Conservation (phyloP, 2,113 vertebrate genomes). For the Equus przewalskii region DNA sequence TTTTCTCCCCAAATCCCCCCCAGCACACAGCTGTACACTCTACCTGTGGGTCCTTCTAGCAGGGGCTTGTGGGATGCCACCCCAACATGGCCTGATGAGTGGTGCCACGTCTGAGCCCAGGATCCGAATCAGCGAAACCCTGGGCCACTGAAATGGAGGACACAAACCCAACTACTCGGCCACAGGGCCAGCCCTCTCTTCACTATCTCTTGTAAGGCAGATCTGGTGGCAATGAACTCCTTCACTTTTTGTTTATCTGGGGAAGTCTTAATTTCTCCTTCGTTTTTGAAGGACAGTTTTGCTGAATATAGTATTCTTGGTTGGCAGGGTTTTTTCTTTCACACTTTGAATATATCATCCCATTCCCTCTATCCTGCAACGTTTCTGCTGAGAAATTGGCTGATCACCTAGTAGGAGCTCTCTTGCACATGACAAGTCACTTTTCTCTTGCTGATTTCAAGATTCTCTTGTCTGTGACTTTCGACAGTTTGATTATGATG, state of each 20-base stretch:
- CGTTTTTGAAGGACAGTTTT: neutral
- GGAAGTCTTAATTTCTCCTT: neutral
- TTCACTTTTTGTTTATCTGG: neutral
- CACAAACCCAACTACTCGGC: too few species aligned
- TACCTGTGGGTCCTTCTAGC: too few species aligned
- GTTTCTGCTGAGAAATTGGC: neutral
- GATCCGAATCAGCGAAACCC: too few species aligned
- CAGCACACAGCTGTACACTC: too few species aligned
- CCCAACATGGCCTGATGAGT: too few species aligned
- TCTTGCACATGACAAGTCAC: neutral
- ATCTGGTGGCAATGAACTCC: neutral
- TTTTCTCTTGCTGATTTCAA: neutral
- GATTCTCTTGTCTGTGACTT: neutral
- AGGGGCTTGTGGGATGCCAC: too few species aligned
- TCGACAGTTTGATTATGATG: neutral
- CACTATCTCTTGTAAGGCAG: neutral
- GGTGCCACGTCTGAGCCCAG: too few species aligned
- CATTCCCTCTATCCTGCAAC: neutral
- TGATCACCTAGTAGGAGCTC: neutral
- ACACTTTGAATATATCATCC: neutral
- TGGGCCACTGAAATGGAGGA: too few species aligned
- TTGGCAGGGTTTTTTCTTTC: neutral
- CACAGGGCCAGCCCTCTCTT: neutral
- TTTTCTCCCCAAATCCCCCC: too few species aligned
- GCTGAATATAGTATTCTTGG: neutral